A percentile compares a stretch with the other conserved stretches of the same genome.
phyloP scores from a whole-genome alignment of 2,888 invertebrate genomes.

The Leucozona laternaria region DNA sequence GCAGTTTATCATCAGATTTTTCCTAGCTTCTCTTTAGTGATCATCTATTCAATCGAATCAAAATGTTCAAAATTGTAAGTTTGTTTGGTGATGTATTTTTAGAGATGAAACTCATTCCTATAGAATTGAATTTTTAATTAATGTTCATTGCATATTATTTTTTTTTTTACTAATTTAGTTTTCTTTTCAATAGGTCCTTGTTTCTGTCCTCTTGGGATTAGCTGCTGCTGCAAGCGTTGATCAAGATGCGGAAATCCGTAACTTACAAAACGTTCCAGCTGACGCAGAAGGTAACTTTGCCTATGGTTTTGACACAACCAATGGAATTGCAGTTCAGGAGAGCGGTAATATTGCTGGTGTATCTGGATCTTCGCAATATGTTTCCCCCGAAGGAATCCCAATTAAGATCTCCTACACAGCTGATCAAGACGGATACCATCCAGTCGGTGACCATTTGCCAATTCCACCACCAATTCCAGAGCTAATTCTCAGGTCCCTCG shows the following conservation, averaged over 20 bases:
- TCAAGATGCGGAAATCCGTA: slow-evolving; percentile 82
- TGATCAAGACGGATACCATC: slow-evolving; percentile 86
- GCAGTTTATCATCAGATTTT: slow-evolving; percentile 16
- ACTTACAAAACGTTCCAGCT: slow-evolving; percentile 81
- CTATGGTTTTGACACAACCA: slow-evolving; percentile 85
- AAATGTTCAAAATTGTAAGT: slow-evolving; percentile 41
- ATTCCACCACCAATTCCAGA: slow-evolving; percentile 85
- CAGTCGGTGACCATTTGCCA: slow-evolving; percentile 83
- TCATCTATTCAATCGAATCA: slow-evolving; percentile 10
- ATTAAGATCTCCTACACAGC: slow-evolving; percentile 84
- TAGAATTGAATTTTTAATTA: not conserved
- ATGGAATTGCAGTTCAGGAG: slow-evolving; percentile 86
- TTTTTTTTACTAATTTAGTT: not conserved
- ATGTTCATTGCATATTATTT: not conserved
- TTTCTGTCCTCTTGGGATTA: slow-evolving; percentile 52
- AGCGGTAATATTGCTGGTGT: slow-evolving; percentile 85
- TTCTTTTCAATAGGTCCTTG: not conserved
- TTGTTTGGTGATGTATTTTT: not conserved
- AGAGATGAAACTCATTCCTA: not conserved
- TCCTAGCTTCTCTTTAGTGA: not conserved
- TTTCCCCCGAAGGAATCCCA: slow-evolving; percentile 85
- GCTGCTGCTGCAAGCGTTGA: slow-evolving; percentile 81
- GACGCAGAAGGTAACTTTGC: slow-evolving; percentile 84
- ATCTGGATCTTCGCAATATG: slow-evolving; percentile 85
- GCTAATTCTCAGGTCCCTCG: slow-evolving; percentile 84